These are phyloP conservation scores for Ophiodon elongatus DNA, from an alignment of 2,113 vertebrate genomes.

Conservation along the genomic window DNA sequence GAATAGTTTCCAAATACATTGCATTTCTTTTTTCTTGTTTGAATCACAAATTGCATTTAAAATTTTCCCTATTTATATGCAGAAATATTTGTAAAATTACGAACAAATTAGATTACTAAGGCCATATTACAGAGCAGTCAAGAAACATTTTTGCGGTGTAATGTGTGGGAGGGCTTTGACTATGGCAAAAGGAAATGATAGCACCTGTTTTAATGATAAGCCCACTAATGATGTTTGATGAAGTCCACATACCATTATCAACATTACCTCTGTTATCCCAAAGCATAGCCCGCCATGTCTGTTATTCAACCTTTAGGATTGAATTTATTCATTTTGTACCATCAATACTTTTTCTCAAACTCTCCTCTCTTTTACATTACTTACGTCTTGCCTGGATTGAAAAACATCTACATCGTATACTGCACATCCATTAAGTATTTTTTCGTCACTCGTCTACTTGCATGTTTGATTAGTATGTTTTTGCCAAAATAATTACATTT, in stretches of 20 bases:
- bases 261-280: not conserved
- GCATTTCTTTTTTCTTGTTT: not conserved
- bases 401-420: not conserved
- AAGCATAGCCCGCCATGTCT: not conserved
- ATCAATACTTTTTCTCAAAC: not conserved
- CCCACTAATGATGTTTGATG: not conserved
- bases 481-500: not conserved
- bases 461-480: not conserved
- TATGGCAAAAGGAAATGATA: not conserved
- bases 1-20: constrained; percentile 12
- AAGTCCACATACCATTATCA: not conserved
- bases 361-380: not conserved
- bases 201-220: not conserved
- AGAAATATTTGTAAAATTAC: not conserved
- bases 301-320: not conserved
- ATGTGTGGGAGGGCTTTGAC: not conserved
- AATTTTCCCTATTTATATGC: not conserved
- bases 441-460: not conserved
- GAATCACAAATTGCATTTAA: not conserved
- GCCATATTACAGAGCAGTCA: not conserved
- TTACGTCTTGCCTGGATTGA: not conserved
- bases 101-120: not conserved
- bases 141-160: not conserved
- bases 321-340: not conserved
- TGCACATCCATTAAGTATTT: not conserved